Evolutionary conservation across 2,113 vertebrate species (phyloP), one percentile per base, ranked within the genome.

Genomic region (Rafetus swinhoei): DNA sequence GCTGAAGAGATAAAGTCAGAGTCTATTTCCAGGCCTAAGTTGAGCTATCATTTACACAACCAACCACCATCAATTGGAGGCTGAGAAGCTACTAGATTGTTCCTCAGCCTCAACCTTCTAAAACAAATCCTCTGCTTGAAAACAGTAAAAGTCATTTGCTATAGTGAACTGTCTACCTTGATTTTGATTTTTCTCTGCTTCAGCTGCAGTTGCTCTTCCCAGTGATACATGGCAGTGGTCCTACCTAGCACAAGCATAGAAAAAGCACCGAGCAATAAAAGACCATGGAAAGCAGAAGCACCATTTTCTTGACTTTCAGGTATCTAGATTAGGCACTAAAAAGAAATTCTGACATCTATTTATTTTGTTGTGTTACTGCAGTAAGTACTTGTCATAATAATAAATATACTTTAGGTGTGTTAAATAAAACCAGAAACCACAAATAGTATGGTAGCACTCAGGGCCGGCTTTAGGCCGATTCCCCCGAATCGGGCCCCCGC

Each of bases 191-290:
- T 82, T 83, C 80, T 86, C 79, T 86, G 93, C 93, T 88, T 93
- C 76, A 32, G 85, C 45, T 2, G 85, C 90, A 91, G 87, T 11
- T 95, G 89, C 92, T 92, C 96, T 96, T 96, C 94, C 65, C 86
- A 86, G 8, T 88, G 93, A 95, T 86, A 39, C 7, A 94, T 29
- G 77, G 82, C 19, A 94, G 84, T n/a, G 39, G 83, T 86, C 87
- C 89, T 84, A 1, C 39, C 90, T 91, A 89, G 91, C 77, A 62
- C 53, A 79, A 86, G 88, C 29, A 55, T 62, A 84, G 85, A 60
- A 16, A 86, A 84, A 91, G 56, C 85, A 94, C 92, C 93, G 83
- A 9, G n/a, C 84, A 77, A 85, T 0, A n/a, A 95, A 76, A 0
- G 2, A 84, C 19, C 29, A 85, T 57, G 12, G 27, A 85, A 95